These are phyloP conservation scores for Drosophila sechellia DNA, from an alignment of 1,140 invertebrate genomes.

Conservation along the genomic window DNA sequence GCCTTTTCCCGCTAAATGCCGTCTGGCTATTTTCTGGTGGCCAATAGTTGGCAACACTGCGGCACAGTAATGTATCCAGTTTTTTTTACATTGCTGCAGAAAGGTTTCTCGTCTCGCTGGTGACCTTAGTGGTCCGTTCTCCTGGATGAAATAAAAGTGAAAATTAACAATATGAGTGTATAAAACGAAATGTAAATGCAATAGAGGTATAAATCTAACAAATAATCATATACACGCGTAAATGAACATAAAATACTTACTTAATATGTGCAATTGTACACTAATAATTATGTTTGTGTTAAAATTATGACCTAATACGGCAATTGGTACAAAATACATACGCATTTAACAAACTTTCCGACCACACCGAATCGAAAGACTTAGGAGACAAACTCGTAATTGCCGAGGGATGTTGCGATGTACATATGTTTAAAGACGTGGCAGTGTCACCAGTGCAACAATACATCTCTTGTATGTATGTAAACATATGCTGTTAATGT, in stretches of 20 bases:
- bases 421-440: conserved; percentile 44
- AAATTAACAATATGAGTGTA: conserved; percentile 3
- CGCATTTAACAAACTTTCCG: neutral
- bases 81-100: conserved; percentile 37
- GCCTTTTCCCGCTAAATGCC: conserved; percentile 18
- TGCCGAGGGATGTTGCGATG: conserved; percentile 3
- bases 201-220: neutral
- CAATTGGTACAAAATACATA: neutral
- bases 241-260: neutral
- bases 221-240: neutral
- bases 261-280: neutral
- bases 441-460: conserved; percentile 44
- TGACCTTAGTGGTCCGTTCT: conserved; percentile 9
- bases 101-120: conserved; percentile 29
- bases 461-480: conserved; percentile 24
- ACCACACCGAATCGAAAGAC: conserved; percentile 23
- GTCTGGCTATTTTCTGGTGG: conserved; percentile 8
- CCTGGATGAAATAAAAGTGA: conserved; percentile 14
- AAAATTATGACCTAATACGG: neutral
- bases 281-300: conserved; percentile 6
- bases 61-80: conserved; percentile 43
- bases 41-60: conserved; percentile 26
- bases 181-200: conserved; percentile 13
- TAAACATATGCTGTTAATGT: conserved; percentile 23
- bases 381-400: conserved; percentile 25